Conservation (phyloP, 2,888 invertebrate species). For the Isoperla grammatica region DNA sequence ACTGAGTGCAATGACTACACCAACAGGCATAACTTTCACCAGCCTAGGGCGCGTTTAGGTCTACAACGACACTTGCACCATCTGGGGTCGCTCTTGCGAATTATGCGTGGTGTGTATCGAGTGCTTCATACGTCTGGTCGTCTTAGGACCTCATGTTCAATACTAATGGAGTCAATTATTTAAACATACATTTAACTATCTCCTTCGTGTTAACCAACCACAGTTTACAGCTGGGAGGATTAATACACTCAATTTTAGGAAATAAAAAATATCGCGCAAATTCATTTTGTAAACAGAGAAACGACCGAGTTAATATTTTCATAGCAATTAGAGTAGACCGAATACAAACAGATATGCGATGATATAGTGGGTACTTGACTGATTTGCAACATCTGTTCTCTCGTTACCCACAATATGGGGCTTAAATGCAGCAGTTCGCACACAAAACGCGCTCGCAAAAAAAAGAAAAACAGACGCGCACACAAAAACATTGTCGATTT, state of each 20-base stretch:
- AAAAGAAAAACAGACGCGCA: no score
- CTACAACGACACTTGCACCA: no score
- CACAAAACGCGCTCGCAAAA: not conserved
- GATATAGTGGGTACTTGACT: constrained; percentile 10
- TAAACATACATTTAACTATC: not conserved
- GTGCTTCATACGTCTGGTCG: not conserved
- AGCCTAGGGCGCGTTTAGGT: no score
- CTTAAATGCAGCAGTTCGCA: not conserved
- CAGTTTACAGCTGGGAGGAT: no score
- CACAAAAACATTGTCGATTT: not conserved
- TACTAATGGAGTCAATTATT: constrained; percentile 8
- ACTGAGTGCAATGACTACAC: no score
- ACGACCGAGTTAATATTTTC: constrained; percentile 24
- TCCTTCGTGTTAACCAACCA: no score
- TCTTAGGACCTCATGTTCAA: not conserved
- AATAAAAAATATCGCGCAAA: not conserved
- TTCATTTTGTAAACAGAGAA: not conserved
- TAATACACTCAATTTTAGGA: no score
- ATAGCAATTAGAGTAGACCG: constrained; percentile 25
- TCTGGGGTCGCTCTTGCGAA: no score
- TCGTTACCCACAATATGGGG: constrained; percentile 6
- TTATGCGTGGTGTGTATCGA: no score
- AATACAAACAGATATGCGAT: not conserved
- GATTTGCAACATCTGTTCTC: constrained; percentile 12
- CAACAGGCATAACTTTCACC: no score